These are phyloP conservation scores for Pissodes strobi DNA, from an alignment of 1,140 invertebrate species.

Conservation along the genomic window DNA sequence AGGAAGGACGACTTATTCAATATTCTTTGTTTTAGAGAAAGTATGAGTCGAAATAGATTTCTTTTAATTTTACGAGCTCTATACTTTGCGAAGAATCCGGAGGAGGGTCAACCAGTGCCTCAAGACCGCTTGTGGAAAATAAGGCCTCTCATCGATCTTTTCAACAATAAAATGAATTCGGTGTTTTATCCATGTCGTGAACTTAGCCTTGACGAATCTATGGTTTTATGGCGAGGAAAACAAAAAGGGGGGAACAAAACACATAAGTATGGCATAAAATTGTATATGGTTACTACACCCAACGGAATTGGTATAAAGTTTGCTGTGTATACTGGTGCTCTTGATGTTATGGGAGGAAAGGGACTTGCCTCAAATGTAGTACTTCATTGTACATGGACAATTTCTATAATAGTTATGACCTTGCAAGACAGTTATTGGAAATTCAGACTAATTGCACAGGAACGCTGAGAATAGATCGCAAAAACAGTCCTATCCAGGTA, in stretches of 20 bases:
- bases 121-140: slow-evolving; percentile 7
- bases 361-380: slow-evolving; percentile 14
- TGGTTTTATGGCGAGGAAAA: slow-evolving; percentile 54
- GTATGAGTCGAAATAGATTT: slow-evolving; percentile 20
- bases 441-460: slow-evolving; percentile 49
- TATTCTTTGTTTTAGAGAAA: slow-evolving; percentile 1
- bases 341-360: slow-evolving; percentile 17
- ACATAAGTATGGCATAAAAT: slow-evolving; percentile 53
- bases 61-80: slow-evolving; percentile 7
- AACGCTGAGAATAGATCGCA: slow-evolving; percentile 49
- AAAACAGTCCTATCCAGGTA: slow-evolving; percentile 40
- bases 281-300: slow-evolving; percentile 51
- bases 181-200: slow-evolving; percentile 47
- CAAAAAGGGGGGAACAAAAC: slow-evolving; percentile 52
- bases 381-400: slow-evolving; percentile 54
- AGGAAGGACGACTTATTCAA: background rate
- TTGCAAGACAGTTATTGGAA: slow-evolving; percentile 48
- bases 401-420: slow-evolving; percentile 52
- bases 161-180: slow-evolving; percentile 44
- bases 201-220: slow-evolving; percentile 38
- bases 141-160: background rate
- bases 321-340: slow-evolving; percentile 36
- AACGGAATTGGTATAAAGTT: slow-evolving; percentile 46
- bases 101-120: background rate
- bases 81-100: slow-evolving; percentile 54